Conservation (phyloP, 2,888 invertebrate species). For the Uropetala carovei region DNA sequence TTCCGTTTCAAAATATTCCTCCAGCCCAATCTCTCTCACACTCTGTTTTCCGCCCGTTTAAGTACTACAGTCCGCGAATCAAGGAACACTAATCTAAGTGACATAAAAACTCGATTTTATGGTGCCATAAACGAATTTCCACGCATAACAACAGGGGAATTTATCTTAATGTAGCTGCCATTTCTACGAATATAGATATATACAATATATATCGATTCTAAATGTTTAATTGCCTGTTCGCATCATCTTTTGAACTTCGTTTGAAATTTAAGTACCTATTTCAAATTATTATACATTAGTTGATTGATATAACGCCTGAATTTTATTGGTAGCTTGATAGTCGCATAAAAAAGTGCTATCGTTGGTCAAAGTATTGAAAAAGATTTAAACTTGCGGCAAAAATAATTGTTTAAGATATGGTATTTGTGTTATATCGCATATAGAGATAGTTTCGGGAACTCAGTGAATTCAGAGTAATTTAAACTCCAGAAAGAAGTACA, state of each 20-base stretch:
- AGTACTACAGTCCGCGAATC: neutral
- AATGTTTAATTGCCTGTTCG: neutral
- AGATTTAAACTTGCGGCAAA: too few species aligned
- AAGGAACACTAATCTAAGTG: neutral
- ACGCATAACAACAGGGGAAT: neutral
- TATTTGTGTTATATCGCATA: too few species aligned
- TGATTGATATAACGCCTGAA: too few species aligned
- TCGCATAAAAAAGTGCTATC: too few species aligned
- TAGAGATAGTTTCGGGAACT: too few species aligned
- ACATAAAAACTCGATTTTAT: neutral
- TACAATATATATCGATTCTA: neutral
- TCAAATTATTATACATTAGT: too few species aligned
- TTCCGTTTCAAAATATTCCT: neutral
- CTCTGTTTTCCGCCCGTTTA: neutral
- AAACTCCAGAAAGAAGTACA: too few species aligned
- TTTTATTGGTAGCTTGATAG: too few species aligned
- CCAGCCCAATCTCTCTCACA: neutral
- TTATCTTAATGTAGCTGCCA: neutral
- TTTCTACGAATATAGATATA: neutral
- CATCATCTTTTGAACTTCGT: neutral
- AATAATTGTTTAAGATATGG: too few species aligned
- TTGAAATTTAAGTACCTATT: too few species aligned
- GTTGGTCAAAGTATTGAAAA: too few species aligned
- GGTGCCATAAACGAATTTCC: neutral
- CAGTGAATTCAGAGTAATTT: too few species aligned